These are phyloP conservation scores for Ctenosaura bakeri DNA, from an alignment of 2,797 vertebrate genomes.

Conservation along the genomic window DNA sequence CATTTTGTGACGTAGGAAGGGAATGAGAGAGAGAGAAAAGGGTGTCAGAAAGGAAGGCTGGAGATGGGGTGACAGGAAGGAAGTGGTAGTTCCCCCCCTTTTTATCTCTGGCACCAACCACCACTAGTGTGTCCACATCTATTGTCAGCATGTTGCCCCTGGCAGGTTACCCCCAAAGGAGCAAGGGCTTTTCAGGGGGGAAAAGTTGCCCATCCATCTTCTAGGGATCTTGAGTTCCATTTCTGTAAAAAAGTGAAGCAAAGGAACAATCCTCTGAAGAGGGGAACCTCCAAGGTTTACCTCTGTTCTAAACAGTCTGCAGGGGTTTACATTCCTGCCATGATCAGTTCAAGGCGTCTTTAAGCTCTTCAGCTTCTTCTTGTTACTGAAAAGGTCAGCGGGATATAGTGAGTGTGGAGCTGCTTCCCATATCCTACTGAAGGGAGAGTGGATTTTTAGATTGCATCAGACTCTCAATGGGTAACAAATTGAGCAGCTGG, in stretches of 20 bases:
- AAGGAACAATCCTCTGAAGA: no score
- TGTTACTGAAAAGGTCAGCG: neutral
- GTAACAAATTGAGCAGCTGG: neutral
- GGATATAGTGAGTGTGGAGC: neutral
- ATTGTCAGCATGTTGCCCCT: no score
- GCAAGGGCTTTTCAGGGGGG: no score
- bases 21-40: no score
- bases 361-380: neutral
- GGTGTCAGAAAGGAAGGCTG: no score
- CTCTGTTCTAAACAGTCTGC: neutral
- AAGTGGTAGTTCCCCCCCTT: no score
- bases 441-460: neutral
- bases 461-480: neutral
- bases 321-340: conserved; percentile 14
- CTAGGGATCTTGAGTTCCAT: neutral
- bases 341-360: neutral
- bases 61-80: no score
- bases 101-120: no score
- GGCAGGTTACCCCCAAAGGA: no score
- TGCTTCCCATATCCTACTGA: neutral
- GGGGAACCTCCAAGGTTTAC: neutral
- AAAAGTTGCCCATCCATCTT: no score
- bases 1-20: no score
- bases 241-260: neutral
- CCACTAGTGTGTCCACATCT: no score